Evolutionary conservation across 2,888 invertebrate species (phyloP), one percentile per base, ranked within the genome.

Genomic region (Euspilapteryx auroguttella): DNA sequence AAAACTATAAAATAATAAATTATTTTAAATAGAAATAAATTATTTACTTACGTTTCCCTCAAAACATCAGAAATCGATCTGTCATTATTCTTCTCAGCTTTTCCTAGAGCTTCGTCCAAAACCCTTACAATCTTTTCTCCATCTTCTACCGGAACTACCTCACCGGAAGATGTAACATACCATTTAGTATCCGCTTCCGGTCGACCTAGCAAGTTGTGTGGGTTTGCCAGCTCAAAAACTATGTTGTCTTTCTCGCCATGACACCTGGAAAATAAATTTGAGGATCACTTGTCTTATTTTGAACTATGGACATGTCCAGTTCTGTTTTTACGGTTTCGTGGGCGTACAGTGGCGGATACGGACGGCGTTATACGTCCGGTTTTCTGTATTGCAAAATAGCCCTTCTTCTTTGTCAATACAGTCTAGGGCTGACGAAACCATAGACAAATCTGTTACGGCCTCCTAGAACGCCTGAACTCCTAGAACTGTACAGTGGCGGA

Each of bases 161-260:
- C 49, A 1, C 76, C 76, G 26, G 64, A 51, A 1, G 76, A 71
- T 2, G 50, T 40, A 0, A 71, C 29, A 29, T 47, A 65, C 38
- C 44, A 61, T 23, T 42, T 55, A 26, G 52, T 43, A 11, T 54
- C 51, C 1, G 55, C 47, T 2, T 49, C 43, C 2, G 66, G 59
- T 41, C 46, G 47, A 1, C 55, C 66, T 1, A 77, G 42, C 2
- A 73, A 48, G 14, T 45, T 58, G 2, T 75, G 40, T 9, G 79
- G 61, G 35, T 75, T 61, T 0, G 80, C 81, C 26, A 81, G 45
- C 23, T 81, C 64, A 40, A 69, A 83, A 0, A 85, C 79, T 13
- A 78, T 42, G 53, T 86, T 83, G 25, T 68, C 75, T 46, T 79
- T 61, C 47, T 87, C 83, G 1, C 89, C 88, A 39, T 88, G 86